Conservation (phyloP, 2,113 vertebrate genomes). For the Naja naja region DNA sequence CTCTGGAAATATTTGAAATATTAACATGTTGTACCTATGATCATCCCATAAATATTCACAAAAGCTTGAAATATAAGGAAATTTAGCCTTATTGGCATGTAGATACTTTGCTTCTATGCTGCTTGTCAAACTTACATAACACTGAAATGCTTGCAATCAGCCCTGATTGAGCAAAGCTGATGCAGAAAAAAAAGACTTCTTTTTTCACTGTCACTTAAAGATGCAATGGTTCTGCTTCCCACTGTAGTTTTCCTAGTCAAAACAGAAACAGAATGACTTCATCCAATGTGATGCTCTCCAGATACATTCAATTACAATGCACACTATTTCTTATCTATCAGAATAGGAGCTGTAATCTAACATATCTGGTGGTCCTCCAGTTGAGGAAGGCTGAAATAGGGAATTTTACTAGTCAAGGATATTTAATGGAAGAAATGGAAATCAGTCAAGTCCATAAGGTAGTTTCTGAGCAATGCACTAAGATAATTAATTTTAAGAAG, state of each 20-base stretch:
- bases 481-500: neutral
- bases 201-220: neutral
- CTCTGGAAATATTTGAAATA: neutral
- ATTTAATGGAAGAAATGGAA: neutral
- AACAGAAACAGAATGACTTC: neutral
- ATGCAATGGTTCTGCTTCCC: neutral
- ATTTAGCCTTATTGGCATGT: neutral
- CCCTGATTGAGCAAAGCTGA: neutral
- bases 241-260: neutral
- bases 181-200: neutral
- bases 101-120: neutral
- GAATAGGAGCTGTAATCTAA: neutral
- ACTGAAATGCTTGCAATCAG: neutral
- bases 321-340: neutral
- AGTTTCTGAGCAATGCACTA: neutral
- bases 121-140: neutral
- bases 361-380: neutral
- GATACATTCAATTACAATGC: neutral
- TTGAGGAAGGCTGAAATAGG: neutral
- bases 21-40: neutral
- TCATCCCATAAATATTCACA: neutral
- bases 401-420: neutral
- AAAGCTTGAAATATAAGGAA: neutral
- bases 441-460: neutral
- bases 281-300: neutral